Evolutionary conservation across 1,140 invertebrate genomes (phyloP), one percentile per base, ranked within the genome.

Genomic region (Choristoneura fumiferana): DNA sequence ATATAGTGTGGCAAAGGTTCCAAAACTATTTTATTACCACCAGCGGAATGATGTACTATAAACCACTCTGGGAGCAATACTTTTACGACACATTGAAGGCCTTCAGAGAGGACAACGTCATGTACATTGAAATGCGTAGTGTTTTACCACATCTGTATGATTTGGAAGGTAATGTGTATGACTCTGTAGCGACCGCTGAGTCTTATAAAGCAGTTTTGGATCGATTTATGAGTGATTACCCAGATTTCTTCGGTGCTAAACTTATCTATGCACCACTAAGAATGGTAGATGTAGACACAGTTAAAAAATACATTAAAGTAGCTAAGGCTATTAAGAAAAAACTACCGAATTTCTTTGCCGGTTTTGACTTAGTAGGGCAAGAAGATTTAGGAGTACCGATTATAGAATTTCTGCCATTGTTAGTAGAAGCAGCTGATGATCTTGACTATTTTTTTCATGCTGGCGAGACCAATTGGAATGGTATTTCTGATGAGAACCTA

Each of bases 401-500:
- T 0, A 84, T 90, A 15, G 86, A 92, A 4, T 95, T 94, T 71
- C 65, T 94, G 1, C 75, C 90, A 37, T 76, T 95, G 22, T 65
- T 95, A 4, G 69, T 79, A 2, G 76, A 90, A 38, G 89, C 82
- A 15, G 73, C 67, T 0, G 65, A 91, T 1, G 64, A 80, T n/a
- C 82, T 96, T 3, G 87, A 92, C 8, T 94, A 93, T 62, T 96
- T 95, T 71, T 96, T 96, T 63, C 95, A 96, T 72, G 93, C 95
- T 0, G 95, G 95, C 12, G 95, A 96, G 87, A 96, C 96, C 0
- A 93, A 95, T 84, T 94, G 94, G 93, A 92, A 90, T 57, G 94
- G 94, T 1, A 78, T 83, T 1, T 91, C 92, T 0, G 93, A 94
- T 78, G 91, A 94, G 57, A 97, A 97, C 79, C 69, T 97, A 5